A percentile compares a stretch with the other conserved stretches of the same genome.
Evolutionary conservation across 1,140 invertebrate genomes (phyloP).

Genomic region (Mercenaria mercenaria): DNA sequence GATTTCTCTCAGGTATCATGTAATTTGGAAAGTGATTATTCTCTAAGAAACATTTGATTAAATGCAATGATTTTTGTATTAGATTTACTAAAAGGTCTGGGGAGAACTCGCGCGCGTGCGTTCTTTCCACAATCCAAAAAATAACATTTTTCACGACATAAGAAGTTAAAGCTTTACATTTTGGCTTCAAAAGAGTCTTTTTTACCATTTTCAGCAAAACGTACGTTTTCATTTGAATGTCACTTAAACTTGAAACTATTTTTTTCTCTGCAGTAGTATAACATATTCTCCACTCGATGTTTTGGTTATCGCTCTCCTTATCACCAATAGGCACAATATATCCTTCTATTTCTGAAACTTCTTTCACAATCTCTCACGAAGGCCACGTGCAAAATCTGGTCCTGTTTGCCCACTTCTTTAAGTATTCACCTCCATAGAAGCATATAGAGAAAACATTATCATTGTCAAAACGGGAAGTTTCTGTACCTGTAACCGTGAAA

Average conservation of each 20-base stretch:
- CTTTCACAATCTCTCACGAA: neutral
- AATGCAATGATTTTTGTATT: neutral
- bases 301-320: neutral
- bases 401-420: neutral
- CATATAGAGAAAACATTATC: neutral
- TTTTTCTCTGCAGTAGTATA: neutral
- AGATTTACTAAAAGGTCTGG: neutral
- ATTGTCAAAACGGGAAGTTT: neutral
- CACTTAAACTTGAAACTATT: neutral
- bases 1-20: neutral
- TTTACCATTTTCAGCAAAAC: neutral
- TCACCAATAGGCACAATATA: neutral
- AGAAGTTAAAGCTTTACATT: neutral
- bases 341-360: neutral
- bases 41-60: neutral
- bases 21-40: neutral
- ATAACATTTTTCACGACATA: slow-evolving; percentile 28
- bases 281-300: slow-evolving; percentile 20
- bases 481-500: neutral
- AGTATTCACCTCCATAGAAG: neutral
- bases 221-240: neutral
- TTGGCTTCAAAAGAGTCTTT: neutral
- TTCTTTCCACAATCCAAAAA: neutral
- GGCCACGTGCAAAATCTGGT: neutral
- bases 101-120: neutral